phyloP scores from a whole-genome alignment of 2,797 vertebrate genomes.

The Tamandua tetradactyla region DNA sequence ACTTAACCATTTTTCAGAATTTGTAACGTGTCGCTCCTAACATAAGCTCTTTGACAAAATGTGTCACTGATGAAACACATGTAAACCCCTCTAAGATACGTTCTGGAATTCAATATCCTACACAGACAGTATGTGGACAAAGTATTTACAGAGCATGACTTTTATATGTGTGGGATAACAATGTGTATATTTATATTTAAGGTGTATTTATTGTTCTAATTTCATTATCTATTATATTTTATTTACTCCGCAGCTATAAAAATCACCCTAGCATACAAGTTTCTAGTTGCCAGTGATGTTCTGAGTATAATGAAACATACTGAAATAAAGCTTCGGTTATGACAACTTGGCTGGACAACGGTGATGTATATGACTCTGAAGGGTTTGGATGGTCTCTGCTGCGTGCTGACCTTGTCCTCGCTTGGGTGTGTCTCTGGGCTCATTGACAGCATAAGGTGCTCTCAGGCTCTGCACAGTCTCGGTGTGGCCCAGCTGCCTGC shows the following conservation, averaged over 20 bases:
- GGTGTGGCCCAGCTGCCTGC: background rate
- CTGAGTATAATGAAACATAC: conserved; percentile 66
- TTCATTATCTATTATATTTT: conserved; percentile 82
- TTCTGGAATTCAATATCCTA: conserved; percentile 60
- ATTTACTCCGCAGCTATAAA: conserved; percentile 78
- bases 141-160: conserved; percentile 80
- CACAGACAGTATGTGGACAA: conserved; percentile 35
- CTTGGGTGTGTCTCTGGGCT: background rate
- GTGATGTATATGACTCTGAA: background rate
- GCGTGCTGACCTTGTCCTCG: background rate
- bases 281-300: conserved; percentile 86
- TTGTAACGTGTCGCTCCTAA: conserved; percentile 60
- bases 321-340: conserved; percentile 85
- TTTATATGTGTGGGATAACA: conserved; percentile 63
- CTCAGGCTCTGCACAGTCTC: background rate
- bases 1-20: conserved; percentile 76
- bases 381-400: too few relatives aligned
- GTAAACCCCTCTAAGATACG: conserved; percentile 52
- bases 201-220: conserved; percentile 74
- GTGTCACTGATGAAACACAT: conserved; percentile 20
- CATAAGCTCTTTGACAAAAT: conserved; percentile 71
- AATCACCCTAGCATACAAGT: conserved; percentile 84
- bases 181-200: conserved; percentile 74
- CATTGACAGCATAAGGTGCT: rapidly evolving
- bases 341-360: background rate